Percentiles rank a stretch among this genome's conserved stretches.
Conservation (phyloP, 2,888 invertebrate genomes). For the Torymus aiolomorphi region DNA sequence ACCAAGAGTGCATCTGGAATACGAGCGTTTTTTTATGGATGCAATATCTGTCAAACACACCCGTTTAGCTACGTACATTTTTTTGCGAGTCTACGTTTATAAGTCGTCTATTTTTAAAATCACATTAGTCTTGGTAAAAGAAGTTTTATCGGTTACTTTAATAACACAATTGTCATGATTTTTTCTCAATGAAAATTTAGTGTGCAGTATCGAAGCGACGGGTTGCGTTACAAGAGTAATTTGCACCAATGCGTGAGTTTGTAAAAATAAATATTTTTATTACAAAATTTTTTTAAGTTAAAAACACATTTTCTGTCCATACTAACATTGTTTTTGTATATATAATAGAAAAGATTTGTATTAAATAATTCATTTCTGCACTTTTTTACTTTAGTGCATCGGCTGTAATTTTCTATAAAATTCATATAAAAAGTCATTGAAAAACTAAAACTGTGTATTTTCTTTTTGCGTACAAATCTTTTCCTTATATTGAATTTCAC, state of each 20-base stretch:
- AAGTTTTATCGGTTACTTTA: slow-evolving; percentile 57
- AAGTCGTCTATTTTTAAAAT: slow-evolving; percentile 43
- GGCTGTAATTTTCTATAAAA: slow-evolving; percentile 30
- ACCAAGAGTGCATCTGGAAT: slow-evolving; percentile 41
- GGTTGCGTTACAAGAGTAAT: slow-evolving; percentile 51
- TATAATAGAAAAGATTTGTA: slow-evolving; percentile 48
- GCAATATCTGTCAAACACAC: slow-evolving; percentile 36
- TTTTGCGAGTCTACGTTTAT: slow-evolving; percentile 29
- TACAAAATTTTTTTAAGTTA: slow-evolving; percentile 39
- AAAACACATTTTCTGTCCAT: slow-evolving; percentile 28
- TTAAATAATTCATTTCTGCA: slow-evolving; percentile 23
- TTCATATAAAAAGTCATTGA: slow-evolving; percentile 1
- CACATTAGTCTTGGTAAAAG: slow-evolving; percentile 37
- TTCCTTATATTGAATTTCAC: slow-evolving; percentile 16
- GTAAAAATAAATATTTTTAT: slow-evolving; percentile 53
- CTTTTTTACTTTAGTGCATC: slow-evolving; percentile 25
- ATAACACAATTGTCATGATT: too few species aligned
- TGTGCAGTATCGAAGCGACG: slow-evolving; percentile 5
- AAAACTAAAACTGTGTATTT: slow-evolving; percentile 14
- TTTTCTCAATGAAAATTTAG: slow-evolving; percentile 19
- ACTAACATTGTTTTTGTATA: slow-evolving; percentile 39
- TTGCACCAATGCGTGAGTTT: slow-evolving; percentile 45
- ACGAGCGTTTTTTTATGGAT: slow-evolving; percentile 37
- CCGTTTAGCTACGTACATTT: slow-evolving; percentile 14
- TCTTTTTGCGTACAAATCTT: slow-evolving; percentile 44